Conservation (phyloP, 2,797 vertebrate species). For the Pachyuromys duprasi region DNA sequence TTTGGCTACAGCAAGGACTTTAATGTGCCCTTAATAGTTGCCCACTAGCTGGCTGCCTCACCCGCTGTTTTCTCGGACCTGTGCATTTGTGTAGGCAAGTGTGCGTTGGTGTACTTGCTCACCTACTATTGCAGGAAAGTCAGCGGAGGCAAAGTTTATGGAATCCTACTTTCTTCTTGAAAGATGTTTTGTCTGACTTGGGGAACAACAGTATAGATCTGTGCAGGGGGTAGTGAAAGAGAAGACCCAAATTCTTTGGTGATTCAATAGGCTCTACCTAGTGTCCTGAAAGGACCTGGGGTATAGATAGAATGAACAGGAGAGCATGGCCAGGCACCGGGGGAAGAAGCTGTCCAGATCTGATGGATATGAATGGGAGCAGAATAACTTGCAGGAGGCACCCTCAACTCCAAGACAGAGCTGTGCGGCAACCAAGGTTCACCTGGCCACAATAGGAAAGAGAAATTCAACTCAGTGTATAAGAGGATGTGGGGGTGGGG, state of each 20-base stretch:
- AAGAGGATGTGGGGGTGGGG: neutral
- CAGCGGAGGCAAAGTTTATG: conserved; percentile 57
- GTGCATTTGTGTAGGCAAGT: conserved; percentile 31
- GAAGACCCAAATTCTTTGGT: conserved; percentile 42
- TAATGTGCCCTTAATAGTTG: neutral
- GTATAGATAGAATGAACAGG: neutral
- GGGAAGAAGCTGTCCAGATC: neutral
- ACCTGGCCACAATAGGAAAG: neutral
- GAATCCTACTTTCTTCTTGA: neutral
- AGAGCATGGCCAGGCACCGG: too few relatives aligned
- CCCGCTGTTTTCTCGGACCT: neutral
- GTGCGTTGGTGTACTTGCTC: neutral
- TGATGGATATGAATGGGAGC: rapidly evolving
- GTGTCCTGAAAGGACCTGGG: neutral
- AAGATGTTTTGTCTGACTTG: neutral
- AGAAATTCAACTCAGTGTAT: neutral
- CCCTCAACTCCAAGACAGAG: neutral
- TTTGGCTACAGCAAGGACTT: neutral
- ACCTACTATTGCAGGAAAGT: neutral
- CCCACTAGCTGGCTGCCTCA: neutral
- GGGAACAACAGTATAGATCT: neutral
- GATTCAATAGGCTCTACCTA: neutral
- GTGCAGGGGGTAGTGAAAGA: neutral
- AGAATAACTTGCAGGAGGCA: rapidly evolving
- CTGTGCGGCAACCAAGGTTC: neutral